Evolutionary conservation across 2,113 vertebrate genomes (phyloP).

Genomic region (Stegastes partitus): DNA sequence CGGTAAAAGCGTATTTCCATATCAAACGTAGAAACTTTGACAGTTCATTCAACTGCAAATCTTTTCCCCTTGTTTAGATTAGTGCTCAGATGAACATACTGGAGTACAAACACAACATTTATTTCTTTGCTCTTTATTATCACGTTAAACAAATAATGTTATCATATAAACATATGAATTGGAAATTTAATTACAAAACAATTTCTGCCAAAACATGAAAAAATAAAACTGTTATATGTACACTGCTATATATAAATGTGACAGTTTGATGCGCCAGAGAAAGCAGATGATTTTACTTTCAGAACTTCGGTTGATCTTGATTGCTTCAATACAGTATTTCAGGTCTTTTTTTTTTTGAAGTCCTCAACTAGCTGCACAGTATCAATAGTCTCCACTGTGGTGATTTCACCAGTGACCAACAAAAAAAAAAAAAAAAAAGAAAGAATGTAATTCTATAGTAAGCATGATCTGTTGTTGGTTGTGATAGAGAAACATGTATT

Average conservation of each 20-base stretch:
- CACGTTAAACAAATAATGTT: slow-evolving; percentile 60
- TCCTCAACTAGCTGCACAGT: slow-evolving; percentile 21
- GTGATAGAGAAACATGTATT: background rate
- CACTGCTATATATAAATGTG: slow-evolving; percentile 36
- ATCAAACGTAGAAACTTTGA: no score
- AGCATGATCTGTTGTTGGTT: slow-evolving; percentile 5
- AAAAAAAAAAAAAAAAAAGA: background rate
- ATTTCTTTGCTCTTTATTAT: slow-evolving; percentile 67
- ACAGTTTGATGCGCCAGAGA: slow-evolving; percentile 13
- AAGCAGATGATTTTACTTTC: slow-evolving; percentile 26
- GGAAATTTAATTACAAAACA: slow-evolving; percentile 75
- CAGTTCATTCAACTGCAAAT: no score
- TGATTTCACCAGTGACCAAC: slow-evolving; percentile 11
- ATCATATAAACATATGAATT: slow-evolving; percentile 71
- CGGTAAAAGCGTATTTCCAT: no score
- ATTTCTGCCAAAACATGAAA: slow-evolving; percentile 60
- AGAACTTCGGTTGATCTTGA: slow-evolving; percentile 9
- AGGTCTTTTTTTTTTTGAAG: background rate
- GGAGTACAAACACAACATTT: background rate
- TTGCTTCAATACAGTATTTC: slow-evolving; percentile 21
- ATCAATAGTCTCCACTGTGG: slow-evolving; percentile 9
- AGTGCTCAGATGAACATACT: no score
- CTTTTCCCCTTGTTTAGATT: no score
- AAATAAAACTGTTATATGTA: slow-evolving; percentile 64
- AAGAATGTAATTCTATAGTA: background rate